These are phyloP conservation scores for Protodeltote pygarga DNA, from an alignment of 2,888 invertebrate genomes.

Conservation along the genomic window DNA sequence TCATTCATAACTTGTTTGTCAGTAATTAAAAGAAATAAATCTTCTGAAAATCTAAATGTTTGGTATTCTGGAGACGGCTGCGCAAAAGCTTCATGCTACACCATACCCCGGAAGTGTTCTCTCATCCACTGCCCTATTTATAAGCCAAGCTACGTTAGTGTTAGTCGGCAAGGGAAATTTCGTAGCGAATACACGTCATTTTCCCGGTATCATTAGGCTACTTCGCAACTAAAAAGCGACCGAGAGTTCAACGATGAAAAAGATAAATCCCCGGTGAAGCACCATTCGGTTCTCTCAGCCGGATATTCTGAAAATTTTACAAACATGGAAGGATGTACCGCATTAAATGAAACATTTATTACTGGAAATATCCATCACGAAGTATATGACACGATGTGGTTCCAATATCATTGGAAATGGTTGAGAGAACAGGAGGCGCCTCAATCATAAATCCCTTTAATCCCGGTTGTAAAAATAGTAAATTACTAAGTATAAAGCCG, in stretches of 20 bases:
- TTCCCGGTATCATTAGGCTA: slow-evolving; percentile 35
- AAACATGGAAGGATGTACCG: slow-evolving; percentile 25
- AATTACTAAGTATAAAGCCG: slow-evolving; percentile 15
- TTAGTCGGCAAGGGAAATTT: slow-evolving; percentile 45
- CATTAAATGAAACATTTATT: slow-evolving; percentile 38
- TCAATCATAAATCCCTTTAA: slow-evolving; percentile 12
- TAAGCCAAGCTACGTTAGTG: slow-evolving; percentile 50
- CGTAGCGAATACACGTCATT: slow-evolving; percentile 29
- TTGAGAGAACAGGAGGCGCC: slow-evolving; percentile 6
- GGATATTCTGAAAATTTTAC: slow-evolving; percentile 33
- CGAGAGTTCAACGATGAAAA: slow-evolving; percentile 13
- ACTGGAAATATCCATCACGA: slow-evolving; percentile 33
- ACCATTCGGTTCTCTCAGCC: slow-evolving; percentile 22
- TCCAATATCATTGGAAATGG: slow-evolving; percentile 22
- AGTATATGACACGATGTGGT: slow-evolving; percentile 14
- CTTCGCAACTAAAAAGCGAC: slow-evolving; percentile 29
- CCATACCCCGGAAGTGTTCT: slow-evolving; percentile 71
- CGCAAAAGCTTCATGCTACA: slow-evolving; percentile 62
- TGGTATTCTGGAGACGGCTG: slow-evolving; percentile 35
- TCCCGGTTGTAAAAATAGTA: slow-evolving; percentile 25
- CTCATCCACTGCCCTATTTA: slow-evolving; percentile 77
- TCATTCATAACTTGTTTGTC: neutral
- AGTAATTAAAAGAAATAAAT: neutral
- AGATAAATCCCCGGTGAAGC: slow-evolving; percentile 19
- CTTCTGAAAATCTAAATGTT: slow-evolving; percentile 16